phyloP scores from a whole-genome alignment of 1,140 invertebrate species.

The Drosophila oshimai region DNA sequence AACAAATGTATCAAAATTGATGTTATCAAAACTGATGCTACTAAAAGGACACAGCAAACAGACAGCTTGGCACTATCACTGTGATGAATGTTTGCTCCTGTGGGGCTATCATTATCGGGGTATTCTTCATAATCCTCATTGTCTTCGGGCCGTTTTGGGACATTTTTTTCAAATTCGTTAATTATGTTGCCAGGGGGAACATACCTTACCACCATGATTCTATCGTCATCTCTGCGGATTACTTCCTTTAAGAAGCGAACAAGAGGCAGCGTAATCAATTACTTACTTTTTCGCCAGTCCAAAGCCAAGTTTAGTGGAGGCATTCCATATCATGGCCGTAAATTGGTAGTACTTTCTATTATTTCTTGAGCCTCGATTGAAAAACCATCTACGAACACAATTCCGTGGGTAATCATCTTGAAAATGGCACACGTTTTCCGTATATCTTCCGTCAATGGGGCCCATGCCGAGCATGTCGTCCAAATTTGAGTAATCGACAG shows the following conservation, averaged over 20 bases:
- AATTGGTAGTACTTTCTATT: neutral
- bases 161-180: neutral
- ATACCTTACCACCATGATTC: neutral
- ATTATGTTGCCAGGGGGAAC: neutral
- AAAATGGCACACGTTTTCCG: neutral
- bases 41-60: neutral
- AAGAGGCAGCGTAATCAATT: too few relatives aligned
- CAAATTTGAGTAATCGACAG: too few relatives aligned
- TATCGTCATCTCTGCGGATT: neutral
- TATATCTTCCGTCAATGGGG: neutral
- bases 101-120: too few relatives aligned
- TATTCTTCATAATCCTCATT: too few relatives aligned
- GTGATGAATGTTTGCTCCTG: too few relatives aligned
- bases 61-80: too few relatives aligned
- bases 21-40: neutral
- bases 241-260: neutral
- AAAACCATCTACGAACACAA: neutral
- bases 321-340: neutral
- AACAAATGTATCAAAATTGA: neutral
- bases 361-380: neutral
- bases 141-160: neutral
- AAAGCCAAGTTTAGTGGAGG: neutral
- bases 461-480: neutral
- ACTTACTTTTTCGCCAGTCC: neutral
- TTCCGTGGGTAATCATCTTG: neutral